A percentile compares a stretch with the other conserved stretches of the same genome.
Conservation (phyloP, 1,140 invertebrate species). For the Drosophila pectinifera region DNA sequence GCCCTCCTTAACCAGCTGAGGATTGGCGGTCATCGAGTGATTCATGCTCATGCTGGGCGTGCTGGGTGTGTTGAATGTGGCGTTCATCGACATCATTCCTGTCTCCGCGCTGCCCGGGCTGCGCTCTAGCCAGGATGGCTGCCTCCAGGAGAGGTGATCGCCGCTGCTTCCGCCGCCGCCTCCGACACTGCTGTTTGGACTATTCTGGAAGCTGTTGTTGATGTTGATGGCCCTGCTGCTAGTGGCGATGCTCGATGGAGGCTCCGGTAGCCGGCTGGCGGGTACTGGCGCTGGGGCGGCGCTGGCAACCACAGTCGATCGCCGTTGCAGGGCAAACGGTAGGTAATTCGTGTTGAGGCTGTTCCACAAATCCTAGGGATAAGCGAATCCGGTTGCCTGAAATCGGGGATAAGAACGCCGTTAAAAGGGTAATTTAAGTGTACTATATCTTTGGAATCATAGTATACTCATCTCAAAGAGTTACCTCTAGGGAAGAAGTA, state of each 20-base stretch:
- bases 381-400: slow-evolving; percentile 27
- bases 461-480: too few relatives aligned
- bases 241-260: slow-evolving; percentile 28
- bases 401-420: background rate
- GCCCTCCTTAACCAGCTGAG: slow-evolving; percentile 91
- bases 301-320: slow-evolving; percentile 77
- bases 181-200: slow-evolving; percentile 18
- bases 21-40: slow-evolving; percentile 8
- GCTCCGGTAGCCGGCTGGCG: slow-evolving; percentile 42
- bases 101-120: slow-evolving; percentile 3
- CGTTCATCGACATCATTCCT: slow-evolving; percentile 40
- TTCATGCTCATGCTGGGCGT: slow-evolving; percentile 37
- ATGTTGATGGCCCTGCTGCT: slow-evolving; percentile 32
- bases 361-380: slow-evolving; percentile 50
- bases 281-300: slow-evolving; percentile 56
- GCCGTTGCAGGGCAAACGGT: slow-evolving; percentile 72
- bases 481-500: background rate
- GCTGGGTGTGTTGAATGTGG: slow-evolving; percentile 28
- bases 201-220: slow-evolving; percentile 23
- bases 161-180: slow-evolving; percentile 17
- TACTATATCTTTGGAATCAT: too few relatives aligned
- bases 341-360: slow-evolving; percentile 84
- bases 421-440: background rate
- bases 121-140: slow-evolving; percentile 36
- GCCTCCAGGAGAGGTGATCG: slow-evolving; percentile 19